Evolutionary conservation across 1,140 invertebrate genomes (phyloP).

Genomic region (Drosophila sulfurigaster): DNA sequence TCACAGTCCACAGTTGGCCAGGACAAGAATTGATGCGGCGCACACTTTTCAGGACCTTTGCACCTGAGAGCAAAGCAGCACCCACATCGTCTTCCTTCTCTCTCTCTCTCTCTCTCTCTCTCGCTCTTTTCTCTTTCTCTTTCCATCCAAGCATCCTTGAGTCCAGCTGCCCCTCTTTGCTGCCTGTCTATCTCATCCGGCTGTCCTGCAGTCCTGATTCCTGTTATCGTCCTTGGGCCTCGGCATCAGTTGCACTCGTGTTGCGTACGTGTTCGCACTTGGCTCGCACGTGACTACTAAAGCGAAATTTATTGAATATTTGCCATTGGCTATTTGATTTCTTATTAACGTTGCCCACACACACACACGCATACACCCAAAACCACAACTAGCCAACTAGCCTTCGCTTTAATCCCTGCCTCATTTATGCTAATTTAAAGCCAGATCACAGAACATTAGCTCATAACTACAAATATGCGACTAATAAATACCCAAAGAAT

Average conservation of each 20-base stretch:
- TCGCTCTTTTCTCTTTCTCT: too few relatives aligned
- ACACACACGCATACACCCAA: conserved; percentile 1
- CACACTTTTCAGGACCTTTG: conserved; percentile 76
- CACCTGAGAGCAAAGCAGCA: conserved; percentile 53
- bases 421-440: conserved; percentile 2
- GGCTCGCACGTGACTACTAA: conserved; percentile 73
- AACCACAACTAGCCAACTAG: conserved; percentile 5
- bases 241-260: conserved; percentile 73
- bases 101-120: too few relatives aligned
- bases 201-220: neutral
- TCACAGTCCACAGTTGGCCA: conserved; percentile 63
- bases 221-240: conserved; percentile 22
- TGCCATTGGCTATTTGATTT: conserved; percentile 83
- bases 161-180: neutral
- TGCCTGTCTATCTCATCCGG: conserved; percentile 2
- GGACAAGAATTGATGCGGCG: conserved; percentile 76
- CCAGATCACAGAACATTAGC: neutral
- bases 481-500: neutral
- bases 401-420: conserved; percentile 13
- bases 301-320: conserved; percentile 81
- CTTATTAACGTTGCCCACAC: conserved; percentile 67
- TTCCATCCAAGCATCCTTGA: neutral
- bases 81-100: conserved; percentile 37
- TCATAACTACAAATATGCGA: neutral
- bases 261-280: conserved; percentile 79